These are phyloP conservation scores for Sebastolobus alascanus DNA, from an alignment of 2,797 vertebrate species.

Conservation along the genomic window DNA sequence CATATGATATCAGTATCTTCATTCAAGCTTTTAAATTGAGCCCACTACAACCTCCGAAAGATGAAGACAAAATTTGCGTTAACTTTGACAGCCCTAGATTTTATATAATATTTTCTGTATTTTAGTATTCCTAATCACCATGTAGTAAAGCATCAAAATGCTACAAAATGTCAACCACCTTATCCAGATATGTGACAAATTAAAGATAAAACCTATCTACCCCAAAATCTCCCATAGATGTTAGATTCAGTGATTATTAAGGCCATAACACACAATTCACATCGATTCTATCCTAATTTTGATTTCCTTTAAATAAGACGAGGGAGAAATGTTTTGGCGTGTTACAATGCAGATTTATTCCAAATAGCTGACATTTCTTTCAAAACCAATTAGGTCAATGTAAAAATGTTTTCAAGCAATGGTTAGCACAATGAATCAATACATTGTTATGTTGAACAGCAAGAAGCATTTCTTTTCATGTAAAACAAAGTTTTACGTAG, in stretches of 20 bases:
- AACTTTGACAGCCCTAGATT: no score
- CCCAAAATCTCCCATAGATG: neutral
- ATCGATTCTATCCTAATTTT: neutral
- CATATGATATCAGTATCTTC: no score
- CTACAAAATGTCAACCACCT: neutral
- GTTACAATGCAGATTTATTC: neutral
- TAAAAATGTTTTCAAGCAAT: neutral
- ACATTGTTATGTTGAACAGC: neutral
- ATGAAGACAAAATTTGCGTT: no score
- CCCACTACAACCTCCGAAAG: no score
- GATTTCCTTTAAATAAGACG: neutral
- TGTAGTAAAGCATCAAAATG: neutral
- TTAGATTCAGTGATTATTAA: neutral
- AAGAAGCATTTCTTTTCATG: neutral
- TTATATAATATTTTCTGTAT: neutral
- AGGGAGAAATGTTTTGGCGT: neutral
- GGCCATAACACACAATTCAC: neutral
- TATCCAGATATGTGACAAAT: no score
- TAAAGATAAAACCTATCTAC: neutral
- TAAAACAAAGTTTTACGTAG: neutral
- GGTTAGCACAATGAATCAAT: neutral
- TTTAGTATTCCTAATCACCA: neutral
- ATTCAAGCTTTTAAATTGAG: no score
- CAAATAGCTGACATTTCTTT: neutral
- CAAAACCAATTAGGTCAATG: neutral